These are phyloP conservation scores for Lithodes maja DNA, from an alignment of 2,888 invertebrate genomes.

Conservation along the genomic window DNA sequence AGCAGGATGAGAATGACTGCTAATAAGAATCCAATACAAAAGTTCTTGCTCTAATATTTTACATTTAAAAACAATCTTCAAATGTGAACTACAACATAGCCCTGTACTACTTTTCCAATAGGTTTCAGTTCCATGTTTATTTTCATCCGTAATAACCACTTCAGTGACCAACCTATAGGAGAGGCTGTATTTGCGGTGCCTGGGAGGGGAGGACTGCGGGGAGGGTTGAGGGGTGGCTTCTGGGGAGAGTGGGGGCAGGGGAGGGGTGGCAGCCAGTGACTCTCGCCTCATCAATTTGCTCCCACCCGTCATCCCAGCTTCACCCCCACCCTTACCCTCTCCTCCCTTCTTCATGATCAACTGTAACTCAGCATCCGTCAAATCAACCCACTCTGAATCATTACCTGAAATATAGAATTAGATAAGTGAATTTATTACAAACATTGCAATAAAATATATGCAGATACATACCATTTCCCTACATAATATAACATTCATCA, in stretches of 20 bases:
- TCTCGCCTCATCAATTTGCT: conserved; percentile 20
- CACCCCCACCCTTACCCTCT: conserved; percentile 29
- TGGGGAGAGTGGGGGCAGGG: conserved; percentile 67
- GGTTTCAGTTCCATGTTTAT: not conserved
- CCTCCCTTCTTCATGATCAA: conserved; percentile 58
- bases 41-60: too few relatives aligned
- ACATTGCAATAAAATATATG: too few relatives aligned
- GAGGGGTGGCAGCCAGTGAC: conserved; percentile 63
- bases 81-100: too few relatives aligned
- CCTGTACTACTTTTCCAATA: too few relatives aligned
- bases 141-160: not conserved
- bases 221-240: conserved; percentile 59
- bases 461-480: too few relatives aligned
- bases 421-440: too few relatives aligned
- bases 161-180: conserved; percentile 55
- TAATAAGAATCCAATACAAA: too few relatives aligned
- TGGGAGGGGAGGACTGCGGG: conserved; percentile 31
- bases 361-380: conserved; percentile 69
- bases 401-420: conserved; percentile 51
- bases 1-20: too few relatives aligned
- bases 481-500: too few relatives aligned
- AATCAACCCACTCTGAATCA: conserved; percentile 71
- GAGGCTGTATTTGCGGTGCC: conserved; percentile 48
- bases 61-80: too few relatives aligned
- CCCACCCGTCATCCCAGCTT: not conserved